phyloP scores from a whole-genome alignment of 2,888 invertebrate species.

The Epicampocera succincta region DNA sequence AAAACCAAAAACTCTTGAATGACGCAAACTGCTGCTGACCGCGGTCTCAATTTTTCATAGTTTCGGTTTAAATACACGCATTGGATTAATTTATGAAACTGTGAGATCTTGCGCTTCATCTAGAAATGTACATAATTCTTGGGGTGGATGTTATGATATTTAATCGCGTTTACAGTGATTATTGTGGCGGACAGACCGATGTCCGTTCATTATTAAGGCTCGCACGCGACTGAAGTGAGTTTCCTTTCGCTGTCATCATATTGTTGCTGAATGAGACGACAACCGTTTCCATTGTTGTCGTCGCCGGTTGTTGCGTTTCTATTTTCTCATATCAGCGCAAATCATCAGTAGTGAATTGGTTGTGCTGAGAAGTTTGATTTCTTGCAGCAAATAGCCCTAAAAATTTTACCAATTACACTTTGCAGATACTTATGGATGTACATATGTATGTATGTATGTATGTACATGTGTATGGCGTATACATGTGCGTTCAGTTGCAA shows the following conservation, averaged over 20 bases:
- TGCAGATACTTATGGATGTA: neutral
- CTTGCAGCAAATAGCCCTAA: conserved; percentile 29
- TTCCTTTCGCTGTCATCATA: conserved; percentile 58
- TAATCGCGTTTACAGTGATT: conserved; percentile 31
- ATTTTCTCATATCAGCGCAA: conserved; percentile 27
- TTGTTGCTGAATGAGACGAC: conserved; percentile 60
- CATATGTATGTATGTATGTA: neutral
- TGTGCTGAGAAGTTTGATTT: conserved; percentile 29
- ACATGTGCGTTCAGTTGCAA: neutral
- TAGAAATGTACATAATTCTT: neutral
- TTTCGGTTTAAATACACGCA: neutral
- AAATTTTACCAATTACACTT: too few species aligned
- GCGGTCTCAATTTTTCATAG: conserved; percentile 39
- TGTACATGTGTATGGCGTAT: neutral
- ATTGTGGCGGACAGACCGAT: conserved; percentile 32
- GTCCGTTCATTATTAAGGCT: conserved; percentile 64
- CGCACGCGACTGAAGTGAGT: conserved; percentile 70
- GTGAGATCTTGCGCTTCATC: conserved; percentile 30
- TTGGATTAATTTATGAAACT: neutral
- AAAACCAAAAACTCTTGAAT: too few species aligned
- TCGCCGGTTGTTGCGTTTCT: conserved; percentile 31
- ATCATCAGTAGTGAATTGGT: neutral
- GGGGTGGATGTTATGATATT: conserved; percentile 5
- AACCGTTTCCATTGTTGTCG: conserved; percentile 55
- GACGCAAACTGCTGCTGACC: conserved; percentile 7